A percentile compares a stretch with the other conserved stretches of the same genome.
These are phyloP conservation scores for Mastomys coucha DNA, from an alignment of 2,113 vertebrate species.

Conservation along the genomic window DNA sequence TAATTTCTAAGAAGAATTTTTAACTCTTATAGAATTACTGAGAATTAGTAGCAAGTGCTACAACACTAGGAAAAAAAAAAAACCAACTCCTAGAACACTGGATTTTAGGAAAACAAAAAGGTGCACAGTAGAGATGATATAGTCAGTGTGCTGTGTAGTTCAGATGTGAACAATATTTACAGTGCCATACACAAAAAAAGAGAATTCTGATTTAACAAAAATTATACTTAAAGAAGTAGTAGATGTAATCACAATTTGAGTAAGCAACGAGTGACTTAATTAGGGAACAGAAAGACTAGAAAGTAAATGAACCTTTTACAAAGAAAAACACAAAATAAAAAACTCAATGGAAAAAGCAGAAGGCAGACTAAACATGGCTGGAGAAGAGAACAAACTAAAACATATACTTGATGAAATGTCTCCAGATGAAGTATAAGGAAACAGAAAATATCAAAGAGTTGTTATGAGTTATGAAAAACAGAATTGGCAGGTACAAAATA, in stretches of 20 bases:
- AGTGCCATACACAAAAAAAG: constrained; percentile 16
- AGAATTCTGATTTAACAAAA: constrained; percentile 54
- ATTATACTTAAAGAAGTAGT: constrained; percentile 36
- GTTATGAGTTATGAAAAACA: constrained; percentile 38
- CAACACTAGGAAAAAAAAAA: constrained; percentile 50
- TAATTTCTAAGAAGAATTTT: constrained; percentile 57
- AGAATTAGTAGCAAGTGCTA: constrained; percentile 46
- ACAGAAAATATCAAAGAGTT: constrained; percentile 47
- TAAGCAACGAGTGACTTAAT: constrained; percentile 45
- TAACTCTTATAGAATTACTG: background rate
- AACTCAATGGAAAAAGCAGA: constrained; percentile 52
- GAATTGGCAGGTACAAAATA: constrained; percentile 39
- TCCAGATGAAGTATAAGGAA: constrained; percentile 49
- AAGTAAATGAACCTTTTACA: constrained; percentile 26
- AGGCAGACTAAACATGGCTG: constrained; percentile 9
- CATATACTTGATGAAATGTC: constrained; percentile 39
- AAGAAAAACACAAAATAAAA: constrained; percentile 62
- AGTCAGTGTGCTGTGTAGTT: background rate
- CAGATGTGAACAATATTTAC: constrained; percentile 57
- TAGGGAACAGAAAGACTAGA: constrained; percentile 47
- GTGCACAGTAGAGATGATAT: background rate
- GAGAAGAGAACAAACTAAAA: constrained; percentile 56
- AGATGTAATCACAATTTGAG: constrained; percentile 50
- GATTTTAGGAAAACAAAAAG: constrained; percentile 49
- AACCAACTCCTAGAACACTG: background rate